These are phyloP conservation scores for Nemapogon koenigi DNA, from an alignment of 2,888 invertebrate genomes.

Conservation along the genomic window DNA sequence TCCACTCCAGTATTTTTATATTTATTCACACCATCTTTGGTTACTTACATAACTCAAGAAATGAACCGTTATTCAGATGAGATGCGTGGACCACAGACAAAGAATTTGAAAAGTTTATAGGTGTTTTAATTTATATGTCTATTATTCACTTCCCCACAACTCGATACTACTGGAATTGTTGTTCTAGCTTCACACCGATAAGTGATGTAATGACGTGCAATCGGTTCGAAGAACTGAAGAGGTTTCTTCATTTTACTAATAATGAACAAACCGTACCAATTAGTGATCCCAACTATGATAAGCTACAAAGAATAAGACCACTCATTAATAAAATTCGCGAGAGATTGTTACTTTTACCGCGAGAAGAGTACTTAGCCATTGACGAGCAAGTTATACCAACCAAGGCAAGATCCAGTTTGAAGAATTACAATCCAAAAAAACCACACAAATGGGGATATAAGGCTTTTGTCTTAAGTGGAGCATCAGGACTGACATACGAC, in stretches of 20 bases:
- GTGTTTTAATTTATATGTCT: slow-evolving; percentile 14
- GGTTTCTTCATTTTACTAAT: slow-evolving; percentile 14
- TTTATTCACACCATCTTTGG: slow-evolving; percentile 10
- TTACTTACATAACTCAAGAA: slow-evolving; percentile 11
- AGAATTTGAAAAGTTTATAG: slow-evolving; percentile 12
- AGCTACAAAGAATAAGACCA: slow-evolving; percentile 18
- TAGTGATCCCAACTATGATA: slow-evolving; percentile 15
- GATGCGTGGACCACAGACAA: slow-evolving; percentile 2
- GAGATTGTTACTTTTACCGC: slow-evolving; percentile 14
- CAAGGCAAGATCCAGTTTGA: slow-evolving; percentile 18
- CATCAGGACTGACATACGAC: slow-evolving; percentile 23
- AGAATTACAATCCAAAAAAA: slow-evolving; percentile 24
- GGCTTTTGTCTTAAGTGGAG: slow-evolving; percentile 24
- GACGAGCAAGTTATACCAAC: slow-evolving; percentile 22
- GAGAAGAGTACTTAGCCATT: slow-evolving; percentile 19
- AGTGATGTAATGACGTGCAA: slow-evolving; percentile 15
- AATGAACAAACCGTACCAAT: slow-evolving; percentile 9
- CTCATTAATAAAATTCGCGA: slow-evolving; percentile 10
- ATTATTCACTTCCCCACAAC: slow-evolving; percentile 14
- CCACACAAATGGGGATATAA: slow-evolving; percentile 26
- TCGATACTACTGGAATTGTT: slow-evolving; percentile 11
- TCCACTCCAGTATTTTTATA: slow-evolving; percentile 7
- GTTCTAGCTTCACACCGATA: slow-evolving; percentile 8
- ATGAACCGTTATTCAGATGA: slow-evolving; percentile 14
- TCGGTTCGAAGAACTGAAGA: slow-evolving; percentile 16